A percentile compares a stretch with the other conserved stretches of the same genome.
These are phyloP conservation scores for Molossus molossus DNA, from an alignment of 2,797 vertebrate species.

Conservation along the genomic window DNA sequence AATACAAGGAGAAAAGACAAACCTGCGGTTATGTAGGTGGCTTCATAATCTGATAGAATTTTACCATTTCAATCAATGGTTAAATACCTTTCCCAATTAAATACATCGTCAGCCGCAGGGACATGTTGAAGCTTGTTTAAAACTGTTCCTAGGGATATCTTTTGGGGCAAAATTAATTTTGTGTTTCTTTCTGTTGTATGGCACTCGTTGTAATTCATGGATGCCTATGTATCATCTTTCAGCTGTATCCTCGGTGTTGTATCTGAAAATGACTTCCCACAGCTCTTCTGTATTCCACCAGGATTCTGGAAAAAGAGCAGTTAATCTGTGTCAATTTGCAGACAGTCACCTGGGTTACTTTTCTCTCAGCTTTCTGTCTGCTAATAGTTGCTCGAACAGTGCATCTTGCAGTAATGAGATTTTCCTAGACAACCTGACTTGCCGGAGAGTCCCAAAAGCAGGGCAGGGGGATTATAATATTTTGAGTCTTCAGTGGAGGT, in stretches of 20 bases:
- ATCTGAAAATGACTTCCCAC: slow-evolving; percentile 84
- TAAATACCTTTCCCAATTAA: slow-evolving; percentile 79
- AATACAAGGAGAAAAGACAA: slow-evolving; percentile 84
- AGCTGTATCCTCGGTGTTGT: slow-evolving; percentile 81
- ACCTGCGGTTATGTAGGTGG: slow-evolving; percentile 72
- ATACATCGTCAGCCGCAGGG: slow-evolving; percentile 12
- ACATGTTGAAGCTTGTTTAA: slow-evolving; percentile 20
- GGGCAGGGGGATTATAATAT: slow-evolving; percentile 35
- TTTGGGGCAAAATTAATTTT: slow-evolving; percentile 78
- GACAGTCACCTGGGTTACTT: slow-evolving; percentile 87
- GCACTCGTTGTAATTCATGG: slow-evolving; percentile 81
- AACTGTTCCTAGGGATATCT: slow-evolving; percentile 43
- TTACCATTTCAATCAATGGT: slow-evolving; percentile 61
- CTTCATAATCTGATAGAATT: slow-evolving; percentile 63
- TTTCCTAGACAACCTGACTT: slow-evolving; percentile 70
- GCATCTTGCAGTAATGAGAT: slow-evolving; percentile 75
- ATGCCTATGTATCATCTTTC: slow-evolving; percentile 71
- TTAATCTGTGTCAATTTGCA: slow-evolving; percentile 89
- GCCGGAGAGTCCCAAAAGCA: not conserved
- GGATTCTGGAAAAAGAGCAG: slow-evolving; percentile 80
- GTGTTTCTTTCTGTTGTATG: slow-evolving; percentile 68
- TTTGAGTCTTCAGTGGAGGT: slow-evolving; percentile 20
- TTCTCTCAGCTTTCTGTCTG: slow-evolving; percentile 80
- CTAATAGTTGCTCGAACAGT: slow-evolving; percentile 74
- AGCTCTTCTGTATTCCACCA: slow-evolving; percentile 76